Percentiles rank a stretch among this genome's conserved stretches.
phyloP scores from a whole-genome alignment of 2,113 vertebrate species.

The Strix aluco region DNA sequence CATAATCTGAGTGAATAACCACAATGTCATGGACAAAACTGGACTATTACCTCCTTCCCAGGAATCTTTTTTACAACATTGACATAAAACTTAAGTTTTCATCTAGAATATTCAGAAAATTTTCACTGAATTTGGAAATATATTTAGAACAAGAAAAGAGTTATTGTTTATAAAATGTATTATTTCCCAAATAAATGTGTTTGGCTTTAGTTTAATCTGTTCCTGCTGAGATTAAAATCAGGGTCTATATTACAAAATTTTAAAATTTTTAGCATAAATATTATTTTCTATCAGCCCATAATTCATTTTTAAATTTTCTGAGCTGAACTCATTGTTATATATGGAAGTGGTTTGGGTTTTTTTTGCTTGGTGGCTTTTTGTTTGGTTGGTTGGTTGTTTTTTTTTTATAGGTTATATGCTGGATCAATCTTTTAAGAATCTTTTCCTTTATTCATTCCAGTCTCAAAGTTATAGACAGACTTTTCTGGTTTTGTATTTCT shows the following conservation, averaged over 20 bases:
- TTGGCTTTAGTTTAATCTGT: background rate
- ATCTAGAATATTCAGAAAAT: background rate
- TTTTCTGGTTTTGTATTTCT: background rate
- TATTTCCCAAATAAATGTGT: background rate
- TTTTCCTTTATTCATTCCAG: background rate
- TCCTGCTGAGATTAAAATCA: background rate
- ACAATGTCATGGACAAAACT: fast-evolving
- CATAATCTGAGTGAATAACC: background rate
- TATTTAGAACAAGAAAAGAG: background rate
- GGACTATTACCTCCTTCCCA: background rate
- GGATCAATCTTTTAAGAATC: background rate
- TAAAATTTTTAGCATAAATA: background rate
- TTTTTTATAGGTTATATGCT: background rate
- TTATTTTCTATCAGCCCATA: background rate
- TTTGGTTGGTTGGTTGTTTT: too few relatives aligned
- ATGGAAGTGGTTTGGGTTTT: background rate
- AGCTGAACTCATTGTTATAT: background rate
- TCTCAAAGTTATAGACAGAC: background rate
- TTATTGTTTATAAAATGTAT: background rate
- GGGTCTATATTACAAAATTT: background rate
- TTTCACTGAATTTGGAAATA: background rate
- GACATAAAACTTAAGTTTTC: background rate
- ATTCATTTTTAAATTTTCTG: background rate
- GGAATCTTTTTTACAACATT: background rate
- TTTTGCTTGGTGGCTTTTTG: background rate